Evolutionary conservation across 2,888 invertebrate genomes (phyloP).

Genomic region (Perizoma flavofasciatum): DNA sequence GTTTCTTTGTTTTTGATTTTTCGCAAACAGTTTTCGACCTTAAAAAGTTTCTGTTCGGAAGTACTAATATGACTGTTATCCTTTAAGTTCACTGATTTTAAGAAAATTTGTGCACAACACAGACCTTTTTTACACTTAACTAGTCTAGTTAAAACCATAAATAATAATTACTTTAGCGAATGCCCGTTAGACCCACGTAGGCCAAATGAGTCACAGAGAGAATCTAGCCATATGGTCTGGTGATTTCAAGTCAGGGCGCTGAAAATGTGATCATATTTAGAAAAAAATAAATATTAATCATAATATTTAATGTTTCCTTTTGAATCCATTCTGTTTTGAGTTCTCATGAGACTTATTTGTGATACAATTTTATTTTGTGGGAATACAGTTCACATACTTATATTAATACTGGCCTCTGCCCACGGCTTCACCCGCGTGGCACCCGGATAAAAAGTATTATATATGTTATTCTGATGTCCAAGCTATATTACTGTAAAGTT

Average conservation of each 20-base stretch:
- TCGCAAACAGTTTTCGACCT: no score
- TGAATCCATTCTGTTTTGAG: background rate
- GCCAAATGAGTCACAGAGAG: slow-evolving; percentile 26
- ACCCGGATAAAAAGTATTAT: no score
- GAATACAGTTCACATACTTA: background rate
- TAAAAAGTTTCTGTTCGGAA: no score
- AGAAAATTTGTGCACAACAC: background rate
- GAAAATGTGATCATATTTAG: background rate
- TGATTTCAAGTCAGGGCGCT: slow-evolving; percentile 3
- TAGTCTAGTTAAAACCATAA: slow-evolving; percentile 13
- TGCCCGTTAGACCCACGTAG: slow-evolving; percentile 18
- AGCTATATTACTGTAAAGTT: no score
- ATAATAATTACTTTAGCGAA: slow-evolving; percentile 25
- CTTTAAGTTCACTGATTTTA: no score
- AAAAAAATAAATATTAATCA: background rate
- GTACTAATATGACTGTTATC: no score
- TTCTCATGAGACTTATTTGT: background rate
- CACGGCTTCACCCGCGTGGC: no score
- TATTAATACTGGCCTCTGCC: no score
- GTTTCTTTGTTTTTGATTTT: no score
- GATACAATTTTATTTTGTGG: background rate
- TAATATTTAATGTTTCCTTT: background rate
- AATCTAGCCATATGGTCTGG: slow-evolving; percentile 21
- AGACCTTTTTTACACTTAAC: slow-evolving; percentile 4
- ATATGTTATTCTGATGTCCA: no score